Evolutionary conservation across 92 coral and sea anemone species (phyloP), one percentile per base, ranked within the genome.

Genomic region (Epizoanthus fatuus): DNA sequence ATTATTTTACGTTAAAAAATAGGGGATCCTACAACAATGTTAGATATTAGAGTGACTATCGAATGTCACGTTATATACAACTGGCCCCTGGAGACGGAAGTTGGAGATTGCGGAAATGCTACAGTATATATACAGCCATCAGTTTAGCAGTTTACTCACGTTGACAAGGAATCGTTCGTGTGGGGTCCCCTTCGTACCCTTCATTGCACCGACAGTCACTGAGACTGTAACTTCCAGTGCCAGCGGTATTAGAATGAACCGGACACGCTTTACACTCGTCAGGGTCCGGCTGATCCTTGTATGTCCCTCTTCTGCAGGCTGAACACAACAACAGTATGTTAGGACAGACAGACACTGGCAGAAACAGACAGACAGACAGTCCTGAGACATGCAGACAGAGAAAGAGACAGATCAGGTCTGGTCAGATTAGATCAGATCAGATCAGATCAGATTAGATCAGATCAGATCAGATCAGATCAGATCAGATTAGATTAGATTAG

Each of bases 181-280:
- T 14, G 3, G 99, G 99, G 56, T 79, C 54, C 6, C 99, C 99
- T 76, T 92, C 92, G 74, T 86, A 96, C 1, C 99, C 99, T 54
- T 54, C 87, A 1, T 67, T 62, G 57, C 99, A 96, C 44, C 35
- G 67, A 38, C 99, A 96, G 4, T 94, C 85, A 1, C 39, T 25
- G 29, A 89, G 88, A n/a, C 72, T 38, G 40, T 14, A 89, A 71
- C 96, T 95, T 68, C 99, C 99, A 11, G 20, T 75, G 6, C 57
- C 63, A 2, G 67, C 79, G 3, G 99, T 96, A 35, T 77, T 91
- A 4, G 99, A 94, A 62, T 96, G 86, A 10, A 13, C 22, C 0
- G 99, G 99, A 51, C 99, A 96, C 12, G 85, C 65, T 6, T 80
- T 89, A 51, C 99, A 96, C 10, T 89, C 74, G 39, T 75, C 89